A percentile compares a stretch with the other conserved stretches of the same genome.
phyloP scores from a whole-genome alignment of 2,888 invertebrate species.

The Phymatocera aterrima region DNA sequence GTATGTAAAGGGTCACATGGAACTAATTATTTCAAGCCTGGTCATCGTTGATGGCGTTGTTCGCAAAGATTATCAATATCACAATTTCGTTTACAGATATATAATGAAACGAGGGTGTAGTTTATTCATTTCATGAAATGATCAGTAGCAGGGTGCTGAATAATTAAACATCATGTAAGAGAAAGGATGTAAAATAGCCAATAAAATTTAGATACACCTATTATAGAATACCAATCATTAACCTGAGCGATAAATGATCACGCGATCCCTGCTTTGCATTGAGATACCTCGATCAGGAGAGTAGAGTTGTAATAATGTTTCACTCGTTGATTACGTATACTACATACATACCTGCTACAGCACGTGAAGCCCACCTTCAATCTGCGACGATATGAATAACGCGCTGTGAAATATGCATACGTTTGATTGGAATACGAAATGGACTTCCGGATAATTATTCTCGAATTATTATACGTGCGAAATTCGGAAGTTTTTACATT shows the following conservation, averaged over 20 bases:
- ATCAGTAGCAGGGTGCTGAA: not conserved
- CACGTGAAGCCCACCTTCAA: not conserved
- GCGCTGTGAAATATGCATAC: not conserved
- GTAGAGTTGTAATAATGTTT: not conserved
- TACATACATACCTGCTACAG: not conserved
- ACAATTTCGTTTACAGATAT: not conserved
- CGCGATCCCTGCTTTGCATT: not conserved
- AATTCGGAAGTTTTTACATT: not conserved
- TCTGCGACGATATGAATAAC: too few species aligned
- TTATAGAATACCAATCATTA: conserved; percentile 10
- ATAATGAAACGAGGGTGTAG: too few species aligned
- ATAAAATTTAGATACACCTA: not conserved
- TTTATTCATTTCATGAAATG: not conserved
- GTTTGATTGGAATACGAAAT: not conserved
- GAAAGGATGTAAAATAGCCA: not conserved
- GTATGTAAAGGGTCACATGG: not conserved
- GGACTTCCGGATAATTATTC: not conserved
- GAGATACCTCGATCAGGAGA: not conserved
- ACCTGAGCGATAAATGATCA: not conserved
- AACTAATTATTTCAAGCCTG: too few species aligned
- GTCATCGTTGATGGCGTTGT: too few species aligned
- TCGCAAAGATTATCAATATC: not conserved
- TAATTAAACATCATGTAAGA: not conserved
- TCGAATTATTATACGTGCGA: not conserved
- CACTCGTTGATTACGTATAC: not conserved